Evolutionary conservation across 2,888 invertebrate genomes (phyloP).

Genomic region (Synergus gifuensis): DNA sequence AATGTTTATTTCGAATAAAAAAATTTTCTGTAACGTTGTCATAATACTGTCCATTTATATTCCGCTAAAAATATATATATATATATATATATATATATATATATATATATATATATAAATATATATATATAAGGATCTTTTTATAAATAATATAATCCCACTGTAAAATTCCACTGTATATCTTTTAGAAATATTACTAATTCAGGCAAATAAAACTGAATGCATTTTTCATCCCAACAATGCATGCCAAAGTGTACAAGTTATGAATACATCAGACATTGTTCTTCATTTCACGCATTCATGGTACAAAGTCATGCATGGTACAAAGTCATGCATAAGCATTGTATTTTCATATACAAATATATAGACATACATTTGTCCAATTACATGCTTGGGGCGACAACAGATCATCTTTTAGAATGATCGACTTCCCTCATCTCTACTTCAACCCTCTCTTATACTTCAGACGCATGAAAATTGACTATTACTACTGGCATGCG

Average conservation of each 20-base stretch:
- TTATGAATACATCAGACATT: not conserved
- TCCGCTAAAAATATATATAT: not conserved
- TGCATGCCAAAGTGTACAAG: not conserved
- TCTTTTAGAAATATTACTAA: not conserved
- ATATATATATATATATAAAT: too few species aligned
- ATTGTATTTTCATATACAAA: not conserved
- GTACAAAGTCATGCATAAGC: not conserved
- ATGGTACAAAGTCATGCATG: not conserved
- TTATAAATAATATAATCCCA: not conserved
- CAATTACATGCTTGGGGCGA: not conserved
- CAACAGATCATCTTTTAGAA: not conserved
- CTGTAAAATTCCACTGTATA: not conserved
- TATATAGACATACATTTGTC: not conserved
- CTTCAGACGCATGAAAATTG: constrained; percentile 6
- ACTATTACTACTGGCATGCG: constrained; percentile 1
- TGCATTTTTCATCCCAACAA: not conserved
- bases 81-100: too few species aligned
- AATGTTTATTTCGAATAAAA: not conserved
- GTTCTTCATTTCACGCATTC: not conserved
- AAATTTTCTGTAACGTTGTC: not conserved
- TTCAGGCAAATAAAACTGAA: not conserved
- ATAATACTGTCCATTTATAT: not conserved
- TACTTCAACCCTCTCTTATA: not conserved
- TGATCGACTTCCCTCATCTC: not conserved
- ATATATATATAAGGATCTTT: not conserved